Evolutionary conservation across 2,797 vertebrate species (phyloP), one percentile per base, ranked within the genome.

Genomic region (Trachops cirrhosus): DNA sequence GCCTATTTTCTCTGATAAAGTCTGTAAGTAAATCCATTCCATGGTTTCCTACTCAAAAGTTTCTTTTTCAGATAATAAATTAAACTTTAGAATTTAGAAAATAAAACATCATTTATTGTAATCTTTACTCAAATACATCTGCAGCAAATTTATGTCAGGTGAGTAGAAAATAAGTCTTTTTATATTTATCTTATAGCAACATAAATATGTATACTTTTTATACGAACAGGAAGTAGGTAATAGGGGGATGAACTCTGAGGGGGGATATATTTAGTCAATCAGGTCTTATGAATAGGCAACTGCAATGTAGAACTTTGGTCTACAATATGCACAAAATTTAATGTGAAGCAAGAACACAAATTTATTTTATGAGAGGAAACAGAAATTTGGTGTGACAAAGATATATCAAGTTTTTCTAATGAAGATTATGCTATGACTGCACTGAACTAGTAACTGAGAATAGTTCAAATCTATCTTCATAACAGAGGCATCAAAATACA

Each of bases 81-180:
- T 77, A 93, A 83, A 83, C 93, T 95, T 48, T 64, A 74, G 41
- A 86, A 84, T 82, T 91, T 82, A 91, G 50, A 90, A 96, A 86
- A 91, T 84, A 84, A 91, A 85, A 83, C 24, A 86, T 52, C 14
- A 74, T 48, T 96, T 74, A 50, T 64, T 87, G 0, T 74, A 59
- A 48, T 89, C 16, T 91, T 15, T 41, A 86, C 9, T 85, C 39
- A 88, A 29, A 29, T 75, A 50, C 37, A 29, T 44, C 94, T 87
- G 16, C 29, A 75, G 15, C 24, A 89, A 85, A 78, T 94, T 85
- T 91, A 67, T 80, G 18, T 67, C 24, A 91, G 52, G 6, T 84
- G 41, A 86, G 16, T 46, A 77, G 57, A 93, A 92, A 95, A 84
- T 91, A 44, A 46, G 67, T 73, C 24, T 75, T 86, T 80, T 92